phyloP scores from a whole-genome alignment of 1,140 invertebrate genomes.

The Lordiphosa stackelbergi region DNA sequence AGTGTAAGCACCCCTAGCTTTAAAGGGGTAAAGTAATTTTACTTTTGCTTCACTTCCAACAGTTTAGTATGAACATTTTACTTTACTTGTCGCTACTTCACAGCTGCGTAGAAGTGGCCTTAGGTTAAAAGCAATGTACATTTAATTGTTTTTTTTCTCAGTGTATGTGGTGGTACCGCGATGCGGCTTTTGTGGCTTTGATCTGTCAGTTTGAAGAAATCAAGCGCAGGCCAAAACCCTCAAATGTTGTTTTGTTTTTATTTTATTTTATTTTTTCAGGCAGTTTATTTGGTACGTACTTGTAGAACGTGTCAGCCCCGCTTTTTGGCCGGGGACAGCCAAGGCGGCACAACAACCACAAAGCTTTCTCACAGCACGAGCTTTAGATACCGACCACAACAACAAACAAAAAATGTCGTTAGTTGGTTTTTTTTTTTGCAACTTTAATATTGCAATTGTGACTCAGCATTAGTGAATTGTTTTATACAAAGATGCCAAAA shows the following conservation, averaged over 20 bases:
- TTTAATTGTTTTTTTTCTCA: background rate
- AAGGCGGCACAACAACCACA: slow-evolving; percentile 56
- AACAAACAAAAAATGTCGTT: slow-evolving; percentile 50
- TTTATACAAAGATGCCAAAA: slow-evolving; percentile 60
- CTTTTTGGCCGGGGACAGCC: slow-evolving; percentile 57
- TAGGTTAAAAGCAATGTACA: too few species aligned
- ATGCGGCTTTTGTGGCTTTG: slow-evolving; percentile 64
- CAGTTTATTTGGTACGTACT: slow-evolving; percentile 6
- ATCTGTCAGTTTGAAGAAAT: slow-evolving; percentile 76
- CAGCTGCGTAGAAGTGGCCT: too few species aligned
- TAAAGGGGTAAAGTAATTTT: too few species aligned
- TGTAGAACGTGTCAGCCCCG: slow-evolving; percentile 68
- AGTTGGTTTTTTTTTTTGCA: slow-evolving; percentile 50
- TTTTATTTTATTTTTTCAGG: slow-evolving; percentile 14
- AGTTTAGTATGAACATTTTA: too few species aligned
- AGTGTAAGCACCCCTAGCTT: too few species aligned
- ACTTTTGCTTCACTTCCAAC: too few species aligned
- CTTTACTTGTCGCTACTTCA: too few species aligned
- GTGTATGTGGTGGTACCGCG: slow-evolving; percentile 4
- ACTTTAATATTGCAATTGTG: slow-evolving; percentile 76
- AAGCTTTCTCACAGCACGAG: slow-evolving; percentile 49
- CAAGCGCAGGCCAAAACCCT: slow-evolving; percentile 71
- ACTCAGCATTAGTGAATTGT: slow-evolving; percentile 74
- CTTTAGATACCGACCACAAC: slow-evolving; percentile 41
- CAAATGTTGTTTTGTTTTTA: slow-evolving; percentile 52